phyloP scores from a whole-genome alignment of 2,888 invertebrate genomes.

The Thysanoteuthis rhombus region DNA sequence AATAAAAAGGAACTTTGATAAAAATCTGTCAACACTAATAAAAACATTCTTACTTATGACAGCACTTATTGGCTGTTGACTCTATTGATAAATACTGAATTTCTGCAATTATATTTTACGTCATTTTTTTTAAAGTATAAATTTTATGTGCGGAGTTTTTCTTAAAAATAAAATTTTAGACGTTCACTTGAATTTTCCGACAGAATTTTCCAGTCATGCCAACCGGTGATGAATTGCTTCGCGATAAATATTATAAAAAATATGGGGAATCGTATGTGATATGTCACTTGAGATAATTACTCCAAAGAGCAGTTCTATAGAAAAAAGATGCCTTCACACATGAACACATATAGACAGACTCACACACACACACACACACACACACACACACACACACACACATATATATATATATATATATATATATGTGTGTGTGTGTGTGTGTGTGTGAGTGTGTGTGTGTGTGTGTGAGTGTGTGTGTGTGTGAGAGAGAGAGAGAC shows the following conservation, averaged over 20 bases:
- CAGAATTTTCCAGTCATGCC: not conserved
- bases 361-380: no score
- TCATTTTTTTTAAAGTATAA: not conserved
- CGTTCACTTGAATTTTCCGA: not conserved
- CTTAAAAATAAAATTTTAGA: not conserved
- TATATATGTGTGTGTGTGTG: not conserved
- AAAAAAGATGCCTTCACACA: not conserved
- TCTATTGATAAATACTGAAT: not conserved
- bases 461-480: no score
- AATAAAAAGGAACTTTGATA: no score
- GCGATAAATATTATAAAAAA: not conserved
- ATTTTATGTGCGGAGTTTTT: not conserved
- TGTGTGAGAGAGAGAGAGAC: no score
- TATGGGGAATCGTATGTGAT: not conserved
- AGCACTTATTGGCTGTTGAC: not conserved
- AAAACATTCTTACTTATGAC: not conserved
- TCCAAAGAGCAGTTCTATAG: not conserved
- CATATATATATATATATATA: not conserved
- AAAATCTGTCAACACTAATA: no score
- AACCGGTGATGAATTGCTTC: not conserved
- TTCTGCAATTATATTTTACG: not conserved
- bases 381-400: no score
- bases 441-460: no score
- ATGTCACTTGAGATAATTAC: not conserved
- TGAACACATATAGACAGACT: no score